A percentile compares a stretch with the other conserved stretches of the same genome.
phyloP scores from a whole-genome alignment of 2,888 invertebrate genomes.

The Latrodectus hesperus region DNA sequence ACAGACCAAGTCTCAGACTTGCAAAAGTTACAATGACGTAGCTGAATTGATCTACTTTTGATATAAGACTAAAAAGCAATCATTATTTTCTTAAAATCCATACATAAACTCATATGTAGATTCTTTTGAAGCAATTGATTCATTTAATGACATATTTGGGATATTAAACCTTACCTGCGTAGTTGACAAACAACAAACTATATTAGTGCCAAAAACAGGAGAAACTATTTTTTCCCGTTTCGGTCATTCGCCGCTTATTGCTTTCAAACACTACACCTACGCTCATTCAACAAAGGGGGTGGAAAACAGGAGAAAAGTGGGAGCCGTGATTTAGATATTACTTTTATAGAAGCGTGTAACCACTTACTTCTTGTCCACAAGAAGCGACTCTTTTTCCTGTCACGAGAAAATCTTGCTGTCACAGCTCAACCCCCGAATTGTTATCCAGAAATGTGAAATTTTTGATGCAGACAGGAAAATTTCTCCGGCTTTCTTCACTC shows the following conservation, averaged over 20 bases:
- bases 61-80: too few species aligned
- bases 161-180: slow-evolving; percentile 8
- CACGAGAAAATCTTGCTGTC: background rate
- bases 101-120: too few species aligned
- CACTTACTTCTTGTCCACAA: slow-evolving; percentile 25
- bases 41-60: too few species aligned
- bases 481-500: slow-evolving; percentile 38
- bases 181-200: slow-evolving; percentile 5
- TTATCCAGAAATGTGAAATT: background rate
- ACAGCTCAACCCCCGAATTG: background rate
- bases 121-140: too few species aligned
- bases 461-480: slow-evolving; percentile 14
- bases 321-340: background rate
- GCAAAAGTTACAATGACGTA: too few species aligned
- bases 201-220: slow-evolving; percentile 15
- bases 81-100: too few species aligned
- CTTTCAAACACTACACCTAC: slow-evolving; percentile 6
- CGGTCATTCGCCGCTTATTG: slow-evolving; percentile 27
- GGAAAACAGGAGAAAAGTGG: background rate
- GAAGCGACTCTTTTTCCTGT: background rate
- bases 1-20: too few species aligned
- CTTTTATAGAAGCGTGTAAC: background rate
- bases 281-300: background rate
- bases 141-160: background rate
- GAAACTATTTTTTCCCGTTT: slow-evolving; percentile 9